Conservation (phyloP, 2,113 vertebrate species). For the Sander vitreus region DNA sequence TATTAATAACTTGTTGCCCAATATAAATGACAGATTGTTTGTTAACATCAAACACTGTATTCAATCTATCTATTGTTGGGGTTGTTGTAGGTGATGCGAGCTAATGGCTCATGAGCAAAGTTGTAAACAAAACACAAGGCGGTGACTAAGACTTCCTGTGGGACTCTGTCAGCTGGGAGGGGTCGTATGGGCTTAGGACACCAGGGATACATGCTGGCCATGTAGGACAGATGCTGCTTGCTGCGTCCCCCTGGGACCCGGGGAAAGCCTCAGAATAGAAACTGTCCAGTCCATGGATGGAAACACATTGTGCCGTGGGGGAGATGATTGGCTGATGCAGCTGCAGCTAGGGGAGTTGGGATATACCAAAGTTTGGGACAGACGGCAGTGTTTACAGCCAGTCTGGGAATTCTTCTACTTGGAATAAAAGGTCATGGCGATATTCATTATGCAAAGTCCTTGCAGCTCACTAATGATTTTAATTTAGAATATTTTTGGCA, state of each 20-base stretch:
- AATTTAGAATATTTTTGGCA: slow-evolving; percentile 19
- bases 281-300: slow-evolving; percentile 46
- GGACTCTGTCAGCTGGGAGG: slow-evolving; percentile 48
- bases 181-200: slow-evolving; percentile 25
- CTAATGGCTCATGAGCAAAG: slow-evolving; percentile 4
- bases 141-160: slow-evolving; percentile 53
- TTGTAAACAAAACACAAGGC: slow-evolving; percentile 48
- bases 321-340: slow-evolving; percentile 24
- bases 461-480: slow-evolving; percentile 20
- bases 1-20: background rate
- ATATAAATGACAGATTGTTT: background rate
- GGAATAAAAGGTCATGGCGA: slow-evolving; percentile 24
- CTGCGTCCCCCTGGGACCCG: slow-evolving; percentile 48
- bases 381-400: slow-evolving; percentile 44
- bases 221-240: slow-evolving; percentile 61
- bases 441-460: slow-evolving; percentile 16
- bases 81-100: slow-evolving; percentile 1
- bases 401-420: slow-evolving; percentile 46
- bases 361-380: slow-evolving; percentile 60
- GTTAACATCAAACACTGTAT: background rate
- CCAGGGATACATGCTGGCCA: slow-evolving; percentile 46
- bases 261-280: slow-evolving; percentile 66
- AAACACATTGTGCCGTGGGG: slow-evolving; percentile 64
- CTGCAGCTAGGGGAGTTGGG: slow-evolving; percentile 58
- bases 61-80: background rate